Base-by-base conservation (phyloP, 2,797 vertebrate species). In the Ctenopoma multispine region DNA sequence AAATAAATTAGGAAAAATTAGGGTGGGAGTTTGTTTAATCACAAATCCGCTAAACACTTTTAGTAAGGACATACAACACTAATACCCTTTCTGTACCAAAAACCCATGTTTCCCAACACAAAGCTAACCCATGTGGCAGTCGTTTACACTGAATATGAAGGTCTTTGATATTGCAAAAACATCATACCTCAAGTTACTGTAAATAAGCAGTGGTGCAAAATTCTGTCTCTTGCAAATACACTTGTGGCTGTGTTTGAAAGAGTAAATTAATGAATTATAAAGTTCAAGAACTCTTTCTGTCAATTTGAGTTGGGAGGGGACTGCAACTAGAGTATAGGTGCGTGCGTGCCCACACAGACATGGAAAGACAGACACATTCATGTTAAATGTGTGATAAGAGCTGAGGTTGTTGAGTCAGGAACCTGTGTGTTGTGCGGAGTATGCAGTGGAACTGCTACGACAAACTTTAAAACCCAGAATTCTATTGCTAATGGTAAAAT, bases 1-100 rank as follows among this genome's bases (percentile, higher is more conserved):
- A 86, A 85, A 75, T 61, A 75, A 85, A 84, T 82, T 14, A 73
- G 76, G 69, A 84, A 79, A 81, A 82, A 77, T 73, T 63, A 85
- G 70, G 46, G 41, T 4, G 38, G 69, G 50, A 69, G 55, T 56
- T 72, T 43, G 55, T 75, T 82, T 81, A 20, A 43, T 47, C 43
- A 38, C 67, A 73, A 62, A 71, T 53, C 27, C 53, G 21, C 55
- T 69, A 23, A 65, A 57, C 36, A 24, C 5, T 58, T 58, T 68
- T 4, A 54, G 20, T 8, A 23, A 65, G 49, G 43, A 75, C 31
- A 71, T 55, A 24, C 72, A 55, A 70, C 27, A 18, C 8, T 29
- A 49, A 69, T 51, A 8, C 9, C 3, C 15, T 56, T 77, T 50
- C 18, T 38, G 15, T 14, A 21, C 24, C 53, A 15, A 79, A 66